phyloP scores from a whole-genome alignment of 2,888 invertebrate species.

The Chironomus tentans region DNA sequence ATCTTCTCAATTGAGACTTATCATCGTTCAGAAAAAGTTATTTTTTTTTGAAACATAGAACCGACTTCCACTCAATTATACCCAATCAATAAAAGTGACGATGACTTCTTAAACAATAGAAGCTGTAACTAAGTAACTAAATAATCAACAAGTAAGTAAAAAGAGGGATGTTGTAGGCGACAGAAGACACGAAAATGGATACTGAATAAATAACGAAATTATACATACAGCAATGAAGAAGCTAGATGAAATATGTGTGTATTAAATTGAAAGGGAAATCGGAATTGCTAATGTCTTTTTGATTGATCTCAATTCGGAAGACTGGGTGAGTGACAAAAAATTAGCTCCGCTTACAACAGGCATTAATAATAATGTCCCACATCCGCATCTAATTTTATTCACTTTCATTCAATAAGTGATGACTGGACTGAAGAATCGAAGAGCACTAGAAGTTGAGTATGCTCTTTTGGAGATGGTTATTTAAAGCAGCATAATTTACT shows the following conservation, averaged over 20 bases:
- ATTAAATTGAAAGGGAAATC: background rate
- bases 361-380: slow-evolving; percentile 19
- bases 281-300: slow-evolving; percentile 22
- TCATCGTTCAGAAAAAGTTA: background rate
- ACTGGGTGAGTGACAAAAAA: background rate
- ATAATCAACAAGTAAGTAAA: background rate
- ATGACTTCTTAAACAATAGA: background rate
- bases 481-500: too few species aligned
- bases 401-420: background rate
- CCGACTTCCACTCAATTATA: background rate
- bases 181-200: background rate
- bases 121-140: background rate
- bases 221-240: background rate
- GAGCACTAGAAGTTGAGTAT: too few species aligned
- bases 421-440: too few species aligned
- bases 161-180: background rate
- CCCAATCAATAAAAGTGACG: background rate
- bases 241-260: background rate
- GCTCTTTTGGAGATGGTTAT: too few species aligned
- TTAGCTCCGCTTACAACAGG: background rate
- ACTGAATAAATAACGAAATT: background rate
- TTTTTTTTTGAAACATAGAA: background rate
- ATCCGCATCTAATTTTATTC: slow-evolving; percentile 4
- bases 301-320: slow-evolving; percentile 10
- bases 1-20: background rate